Evolutionary conservation across 2,888 invertebrate species (phyloP).

Genomic region (Hipparchia semele): DNA sequence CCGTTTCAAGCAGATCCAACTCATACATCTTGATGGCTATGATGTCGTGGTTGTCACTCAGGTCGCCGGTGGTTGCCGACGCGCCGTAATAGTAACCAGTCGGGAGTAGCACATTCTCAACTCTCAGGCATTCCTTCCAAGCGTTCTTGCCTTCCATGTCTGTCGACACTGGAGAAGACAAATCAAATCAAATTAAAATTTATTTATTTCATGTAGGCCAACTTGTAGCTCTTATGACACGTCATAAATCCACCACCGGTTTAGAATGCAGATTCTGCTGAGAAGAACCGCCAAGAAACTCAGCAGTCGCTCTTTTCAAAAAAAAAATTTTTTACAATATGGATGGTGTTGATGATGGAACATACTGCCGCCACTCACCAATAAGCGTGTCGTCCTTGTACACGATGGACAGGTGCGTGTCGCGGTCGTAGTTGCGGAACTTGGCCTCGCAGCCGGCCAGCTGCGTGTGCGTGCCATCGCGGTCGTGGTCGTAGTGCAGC

Average conservation of each 20-base stretch:
- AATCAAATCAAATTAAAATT: too few species aligned
- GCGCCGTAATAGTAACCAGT: slow-evolving; percentile 98
- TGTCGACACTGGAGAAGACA: slow-evolving; percentile 87
- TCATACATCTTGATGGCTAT: slow-evolving; percentile 96
- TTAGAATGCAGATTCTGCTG: too few species aligned
- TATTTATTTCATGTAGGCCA: too few species aligned
- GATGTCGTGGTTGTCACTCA: slow-evolving; percentile 98
- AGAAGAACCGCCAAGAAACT: too few species aligned
- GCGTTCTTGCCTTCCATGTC: slow-evolving; percentile 96
- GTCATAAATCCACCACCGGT: too few species aligned
- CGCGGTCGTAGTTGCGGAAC: slow-evolving; percentile 82
- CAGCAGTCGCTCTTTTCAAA: too few species aligned
- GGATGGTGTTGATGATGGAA: slow-evolving; percentile 83
- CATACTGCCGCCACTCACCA: slow-evolving; percentile 65
- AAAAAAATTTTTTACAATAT: too few species aligned
- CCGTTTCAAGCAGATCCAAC: slow-evolving; percentile 88
- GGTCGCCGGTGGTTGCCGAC: slow-evolving; percentile 97
- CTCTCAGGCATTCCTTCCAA: slow-evolving; percentile 97
- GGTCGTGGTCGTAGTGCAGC: too few species aligned
- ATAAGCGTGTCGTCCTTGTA: too few species aligned
- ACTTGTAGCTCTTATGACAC: too few species aligned
- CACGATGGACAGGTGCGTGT: slow-evolving; percentile 67
- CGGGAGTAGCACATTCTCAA: slow-evolving; percentile 94
- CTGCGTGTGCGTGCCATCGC: too few species aligned
- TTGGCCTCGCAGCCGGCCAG: too few species aligned